Percentiles rank a stretch among this genome's conserved stretches.
phyloP scores from a whole-genome alignment of 2,797 vertebrate genomes.

The Hafferia zeledoni region DNA sequence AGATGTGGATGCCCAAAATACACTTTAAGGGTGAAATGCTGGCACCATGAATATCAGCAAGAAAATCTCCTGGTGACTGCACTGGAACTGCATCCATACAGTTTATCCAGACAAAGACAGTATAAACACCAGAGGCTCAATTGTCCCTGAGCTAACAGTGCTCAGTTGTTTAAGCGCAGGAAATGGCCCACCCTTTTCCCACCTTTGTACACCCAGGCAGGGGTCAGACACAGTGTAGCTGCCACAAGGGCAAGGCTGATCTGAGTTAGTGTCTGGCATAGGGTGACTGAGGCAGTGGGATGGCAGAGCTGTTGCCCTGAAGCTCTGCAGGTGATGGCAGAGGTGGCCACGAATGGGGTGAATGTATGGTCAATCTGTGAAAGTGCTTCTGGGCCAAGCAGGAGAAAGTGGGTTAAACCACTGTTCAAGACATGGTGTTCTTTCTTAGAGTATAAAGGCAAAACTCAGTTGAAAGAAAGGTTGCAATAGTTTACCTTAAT shows the following conservation, averaged over 20 bases:
- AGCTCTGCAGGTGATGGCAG: neutral
- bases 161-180: conserved; percentile 60
- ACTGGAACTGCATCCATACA: conserved; percentile 4
- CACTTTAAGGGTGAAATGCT: neutral
- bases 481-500: neutral
- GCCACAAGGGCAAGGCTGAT: conserved; percentile 6
- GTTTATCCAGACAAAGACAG: conserved; percentile 62
- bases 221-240: conserved; percentile 34
- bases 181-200: conserved; percentile 67
- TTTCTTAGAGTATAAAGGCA: neutral
- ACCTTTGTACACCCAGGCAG: conserved; percentile 70
- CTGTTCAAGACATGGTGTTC: neutral
- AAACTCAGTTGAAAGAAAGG: neutral
- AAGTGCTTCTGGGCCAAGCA: neutral
- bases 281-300: neutral
- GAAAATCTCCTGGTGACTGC: conserved; percentile 32
- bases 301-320: neutral
- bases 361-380: accelerated
- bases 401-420: neutral
- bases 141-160: conserved; percentile 57
- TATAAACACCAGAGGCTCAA: conserved; percentile 63
- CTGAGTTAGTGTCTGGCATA: neutral
- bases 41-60: neutral
- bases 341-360: neutral
- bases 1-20: neutral